phyloP scores from a whole-genome alignment of 2,797 vertebrate species.

The Leptatherina wallacei region DNA sequence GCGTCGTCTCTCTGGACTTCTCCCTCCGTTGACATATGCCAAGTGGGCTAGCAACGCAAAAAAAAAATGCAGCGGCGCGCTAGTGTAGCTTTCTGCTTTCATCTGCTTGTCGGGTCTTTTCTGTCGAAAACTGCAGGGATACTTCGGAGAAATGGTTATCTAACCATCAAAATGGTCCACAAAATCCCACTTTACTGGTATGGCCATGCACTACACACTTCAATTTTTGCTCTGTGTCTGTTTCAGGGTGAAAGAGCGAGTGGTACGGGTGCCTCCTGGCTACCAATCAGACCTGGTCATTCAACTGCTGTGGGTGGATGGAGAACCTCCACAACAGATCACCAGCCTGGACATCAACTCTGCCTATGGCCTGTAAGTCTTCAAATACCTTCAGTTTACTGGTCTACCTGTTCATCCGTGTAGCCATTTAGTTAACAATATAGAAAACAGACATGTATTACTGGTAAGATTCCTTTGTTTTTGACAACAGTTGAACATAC shows the following conservation, averaged over 20 bases:
- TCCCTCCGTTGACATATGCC: background rate
- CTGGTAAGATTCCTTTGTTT: background rate
- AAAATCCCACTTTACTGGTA: background rate
- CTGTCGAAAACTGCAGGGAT: too few species aligned
- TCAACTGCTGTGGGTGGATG: conserved; percentile 93
- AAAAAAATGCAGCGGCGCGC: too few species aligned
- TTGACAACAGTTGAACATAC: background rate
- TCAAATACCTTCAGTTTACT: conserved; percentile 1
- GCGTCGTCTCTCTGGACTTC: background rate
- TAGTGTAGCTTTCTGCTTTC: too few species aligned
- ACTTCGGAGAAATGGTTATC: too few species aligned
- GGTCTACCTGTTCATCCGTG: background rate
- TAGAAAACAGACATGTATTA: background rate
- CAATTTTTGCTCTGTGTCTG: background rate
- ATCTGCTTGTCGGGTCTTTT: too few species aligned
- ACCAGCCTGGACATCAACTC: conserved; percentile 95
- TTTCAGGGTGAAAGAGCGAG: conserved; percentile 91
- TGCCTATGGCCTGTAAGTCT: conserved; percentile 96
- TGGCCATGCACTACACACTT: background rate
- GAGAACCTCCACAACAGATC: conserved; percentile 96
- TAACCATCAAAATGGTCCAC: background rate
- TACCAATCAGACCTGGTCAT: conserved; percentile 96
- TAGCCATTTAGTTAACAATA: background rate
- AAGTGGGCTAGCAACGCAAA: too few species aligned
- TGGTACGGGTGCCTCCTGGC: conserved; percentile 91